phyloP scores from a whole-genome alignment of 2,113 vertebrate genomes.

The Ranitomeya variabilis region DNA sequence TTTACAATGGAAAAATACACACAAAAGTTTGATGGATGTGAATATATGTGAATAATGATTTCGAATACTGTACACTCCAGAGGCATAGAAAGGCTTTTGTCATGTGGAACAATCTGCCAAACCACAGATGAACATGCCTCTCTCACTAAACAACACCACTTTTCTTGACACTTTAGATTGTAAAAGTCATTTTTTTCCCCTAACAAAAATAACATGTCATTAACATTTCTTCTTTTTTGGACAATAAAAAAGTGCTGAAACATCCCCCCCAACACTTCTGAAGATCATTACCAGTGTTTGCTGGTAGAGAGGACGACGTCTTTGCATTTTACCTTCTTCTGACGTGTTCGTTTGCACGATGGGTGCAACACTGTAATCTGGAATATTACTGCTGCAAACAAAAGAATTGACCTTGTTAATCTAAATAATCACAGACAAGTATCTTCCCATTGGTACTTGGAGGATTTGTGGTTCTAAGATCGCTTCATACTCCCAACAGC shows the following conservation, averaged over 20 bases:
- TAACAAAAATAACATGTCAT: too few species aligned
- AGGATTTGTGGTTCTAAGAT: background rate
- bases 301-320: background rate
- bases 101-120: too few species aligned
- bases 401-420: background rate
- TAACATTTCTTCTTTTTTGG: too few species aligned
- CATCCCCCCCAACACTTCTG: too few species aligned
- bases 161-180: too few species aligned
- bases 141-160: too few species aligned
- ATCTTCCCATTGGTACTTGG: background rate
- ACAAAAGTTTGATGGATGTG: background rate
- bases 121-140: too few species aligned
- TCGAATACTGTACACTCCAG: too few species aligned
- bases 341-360: background rate
- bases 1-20: background rate
- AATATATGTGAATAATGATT: background rate
- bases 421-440: background rate
- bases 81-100: too few species aligned
- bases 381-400: conserved; percentile 17
- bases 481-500: background rate
- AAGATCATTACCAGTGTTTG: background rate
- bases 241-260: too few species aligned
- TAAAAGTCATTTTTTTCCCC: too few species aligned
- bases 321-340: background rate
- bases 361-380: background rate